phyloP scores from a whole-genome alignment of 2,888 invertebrate species.

The Eupithecia insigniata region DNA sequence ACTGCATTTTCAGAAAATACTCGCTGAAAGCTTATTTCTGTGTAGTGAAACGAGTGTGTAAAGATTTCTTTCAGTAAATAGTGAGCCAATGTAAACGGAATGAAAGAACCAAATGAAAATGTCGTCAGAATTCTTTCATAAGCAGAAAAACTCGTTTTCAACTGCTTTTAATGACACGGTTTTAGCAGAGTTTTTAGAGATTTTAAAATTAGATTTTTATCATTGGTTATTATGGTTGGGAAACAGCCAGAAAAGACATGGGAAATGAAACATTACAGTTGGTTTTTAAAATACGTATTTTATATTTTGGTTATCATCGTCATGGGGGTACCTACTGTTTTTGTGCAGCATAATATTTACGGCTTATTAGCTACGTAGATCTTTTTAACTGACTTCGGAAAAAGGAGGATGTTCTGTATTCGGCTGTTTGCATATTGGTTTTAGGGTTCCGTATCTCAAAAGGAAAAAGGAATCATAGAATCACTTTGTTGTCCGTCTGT shows the following conservation, averaged over 20 bases:
- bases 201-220: slow-evolving; percentile 38
- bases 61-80: slow-evolving; percentile 33
- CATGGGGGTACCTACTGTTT: not conserved
- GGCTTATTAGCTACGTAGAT: not conserved
- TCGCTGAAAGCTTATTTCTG: slow-evolving; percentile 4
- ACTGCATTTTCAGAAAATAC: not conserved
- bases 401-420: too few relatives aligned
- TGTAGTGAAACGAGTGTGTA: not conserved
- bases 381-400: too few relatives aligned
- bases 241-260: too few relatives aligned
- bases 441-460: too few relatives aligned
- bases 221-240: slow-evolving; percentile 1
- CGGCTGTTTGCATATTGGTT: too few relatives aligned
- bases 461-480: too few relatives aligned
- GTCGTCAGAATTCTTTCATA: slow-evolving; percentile 36
- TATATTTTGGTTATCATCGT: not conserved
- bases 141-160: slow-evolving; percentile 36
- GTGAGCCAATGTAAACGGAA: slow-evolving; percentile 28
- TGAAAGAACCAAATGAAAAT: slow-evolving; percentile 25
- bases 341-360: not conserved
- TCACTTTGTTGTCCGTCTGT: too few relatives aligned
- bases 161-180: slow-evolving; percentile 35
- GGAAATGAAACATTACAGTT: not conserved
- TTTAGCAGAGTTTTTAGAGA: slow-evolving; percentile 32
- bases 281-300: not conserved